Percentiles rank a stretch among this genome's conserved stretches.
Evolutionary conservation across 1,140 invertebrate species (phyloP).

Genomic region (Tetramorium simillimum): DNA sequence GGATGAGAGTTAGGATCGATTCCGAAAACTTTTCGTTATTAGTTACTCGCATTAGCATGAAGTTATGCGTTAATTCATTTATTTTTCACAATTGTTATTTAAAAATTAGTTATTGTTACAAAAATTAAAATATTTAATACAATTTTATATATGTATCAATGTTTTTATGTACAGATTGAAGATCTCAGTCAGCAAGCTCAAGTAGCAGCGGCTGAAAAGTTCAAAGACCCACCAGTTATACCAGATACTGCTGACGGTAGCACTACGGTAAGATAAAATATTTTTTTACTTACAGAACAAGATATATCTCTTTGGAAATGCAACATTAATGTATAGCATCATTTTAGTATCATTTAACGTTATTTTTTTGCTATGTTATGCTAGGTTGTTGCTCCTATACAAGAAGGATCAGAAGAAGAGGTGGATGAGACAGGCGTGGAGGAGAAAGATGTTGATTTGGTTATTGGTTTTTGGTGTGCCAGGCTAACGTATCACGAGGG

Average conservation of each 20-base stretch:
- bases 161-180: slow-evolving; percentile 91
- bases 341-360: background rate
- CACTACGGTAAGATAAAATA: slow-evolving; percentile 87
- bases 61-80: no score
- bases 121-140: background rate
- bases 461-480: no score
- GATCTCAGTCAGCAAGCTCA: slow-evolving; percentile 99
- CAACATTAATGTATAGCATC: background rate
- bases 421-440: slow-evolving; percentile 98
- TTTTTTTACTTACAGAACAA: background rate
- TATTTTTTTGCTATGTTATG: slow-evolving; percentile 53
- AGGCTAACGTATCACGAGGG: slow-evolving; percentile 97
- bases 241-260: slow-evolving; percentile 89
- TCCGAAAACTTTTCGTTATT: no score
- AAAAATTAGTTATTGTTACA: slow-evolving; percentile 6
- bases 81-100: no score
- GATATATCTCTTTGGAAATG: background rate
- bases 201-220: slow-evolving; percentile 99
- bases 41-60: no score
- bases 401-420: slow-evolving; percentile 95
- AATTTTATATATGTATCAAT: slow-evolving; percentile 9
- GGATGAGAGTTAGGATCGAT: no score
- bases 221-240: slow-evolving; percentile 95
- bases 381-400: slow-evolving; percentile 93
- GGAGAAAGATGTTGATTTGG: slow-evolving; percentile 99